Base-by-base conservation (phyloP, 2,113 vertebrate genomes). In the Bos indicus region DNA sequence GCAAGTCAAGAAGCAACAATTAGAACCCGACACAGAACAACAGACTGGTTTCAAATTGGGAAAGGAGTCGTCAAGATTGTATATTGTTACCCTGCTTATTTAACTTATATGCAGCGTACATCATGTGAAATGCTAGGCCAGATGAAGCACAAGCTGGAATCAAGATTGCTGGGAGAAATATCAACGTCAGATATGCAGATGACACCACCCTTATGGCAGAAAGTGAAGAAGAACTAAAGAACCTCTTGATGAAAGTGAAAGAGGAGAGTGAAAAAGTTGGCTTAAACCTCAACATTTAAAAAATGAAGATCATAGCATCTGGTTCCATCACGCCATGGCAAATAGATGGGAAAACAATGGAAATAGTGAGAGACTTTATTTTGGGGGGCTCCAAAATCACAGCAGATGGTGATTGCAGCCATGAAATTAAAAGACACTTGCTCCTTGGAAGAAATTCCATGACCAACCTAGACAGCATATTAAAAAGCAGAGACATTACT, bases 241-340 rank as follows among this genome's bases (percentile, higher is more conserved):
- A 7, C 62, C 15, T 64, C 30, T 33, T 64, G 62, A 64, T 64
- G 62, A 64, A 64, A 33, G 14, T 64, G 14, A 64, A 64, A 33
- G 60, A 64, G 7, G 15, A 64, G 15, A 64, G 62, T 33, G 62
- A 17, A 64, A 64, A 64, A 64, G 30, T 16, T 64, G 15, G 15
- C 30, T 33, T 64, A n/a, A 64, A 33, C 0, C 15, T n/a, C 33
- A 64, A 0, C 15, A n/a, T 17, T 64, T 17, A 1, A 8, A n/a
- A 64, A n/a, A n/a, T 17, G 15, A 17, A n/a, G 15, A n/a, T 64
- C 62, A 64, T 64, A 16, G 62, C 62, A 17, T 64, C 62, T 17
- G 62, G 30, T 64, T 64, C 30, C 30, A 64, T 64, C 62, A n/a
- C 1, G 0, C 8, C 30, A 17, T n/a, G 30, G 30, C 15, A 64